phyloP scores from a whole-genome alignment of 2,797 vertebrate genomes.

The Mallotus villosus region DNA sequence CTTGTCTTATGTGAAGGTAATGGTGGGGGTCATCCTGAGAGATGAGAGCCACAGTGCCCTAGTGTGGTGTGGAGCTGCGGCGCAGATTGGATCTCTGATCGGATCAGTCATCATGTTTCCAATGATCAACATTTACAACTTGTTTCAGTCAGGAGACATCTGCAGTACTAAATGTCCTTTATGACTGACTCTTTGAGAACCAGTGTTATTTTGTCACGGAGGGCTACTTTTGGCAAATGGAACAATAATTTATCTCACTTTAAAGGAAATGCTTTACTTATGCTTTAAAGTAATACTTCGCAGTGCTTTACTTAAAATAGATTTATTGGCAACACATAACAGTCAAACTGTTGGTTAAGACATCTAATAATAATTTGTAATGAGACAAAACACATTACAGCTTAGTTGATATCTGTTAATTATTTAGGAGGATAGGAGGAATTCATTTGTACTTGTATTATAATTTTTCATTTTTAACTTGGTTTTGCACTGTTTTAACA shows the following conservation, averaged over 20 bases:
- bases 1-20: constrained; percentile 90
- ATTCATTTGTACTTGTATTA: not conserved
- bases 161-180: constrained; percentile 80
- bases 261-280: too few species aligned
- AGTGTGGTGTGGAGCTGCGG: constrained; percentile 86
- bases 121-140: constrained; percentile 78
- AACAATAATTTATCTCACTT: not conserved
- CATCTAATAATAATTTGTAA: too few species aligned
- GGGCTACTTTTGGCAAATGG: not conserved
- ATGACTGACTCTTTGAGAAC: constrained; percentile 43
- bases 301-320: too few species aligned
- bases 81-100: constrained; percentile 86
- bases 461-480: not conserved
- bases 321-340: too few species aligned
- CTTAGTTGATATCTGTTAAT: not conserved
- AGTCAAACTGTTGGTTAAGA: too few species aligned
- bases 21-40: constrained; percentile 89
- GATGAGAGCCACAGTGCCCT: constrained; percentile 85
- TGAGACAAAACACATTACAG: not conserved
- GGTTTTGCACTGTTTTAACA: not conserved
- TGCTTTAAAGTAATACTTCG: too few species aligned
- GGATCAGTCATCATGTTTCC: constrained; percentile 92
- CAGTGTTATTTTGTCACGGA: not conserved
- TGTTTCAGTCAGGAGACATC: constrained; percentile 84
- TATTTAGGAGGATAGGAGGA: not conserved